Evolutionary conservation across 2,797 vertebrate genomes (phyloP).

Genomic region (Diplodus sargus): DNA sequence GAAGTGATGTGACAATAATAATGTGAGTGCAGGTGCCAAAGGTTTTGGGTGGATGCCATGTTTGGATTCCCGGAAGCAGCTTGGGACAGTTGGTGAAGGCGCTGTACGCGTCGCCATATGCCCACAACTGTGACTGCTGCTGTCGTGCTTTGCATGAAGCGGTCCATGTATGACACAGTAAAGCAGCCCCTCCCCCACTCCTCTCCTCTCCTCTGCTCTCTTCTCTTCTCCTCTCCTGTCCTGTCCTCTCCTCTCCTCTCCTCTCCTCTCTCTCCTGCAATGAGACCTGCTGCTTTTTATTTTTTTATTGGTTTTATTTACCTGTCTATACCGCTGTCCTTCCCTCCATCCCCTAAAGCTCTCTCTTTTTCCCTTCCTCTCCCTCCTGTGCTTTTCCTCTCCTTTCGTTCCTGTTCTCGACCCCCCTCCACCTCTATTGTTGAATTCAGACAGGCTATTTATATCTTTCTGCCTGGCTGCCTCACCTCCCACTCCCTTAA

Average conservation of each 20-base stretch:
- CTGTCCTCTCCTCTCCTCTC: constrained; percentile 21
- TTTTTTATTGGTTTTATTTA: constrained; percentile 37
- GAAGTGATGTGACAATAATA: constrained; percentile 45
- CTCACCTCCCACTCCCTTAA: constrained; percentile 77
- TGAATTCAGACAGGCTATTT: constrained; percentile 82
- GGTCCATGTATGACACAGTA: constrained; percentile 32
- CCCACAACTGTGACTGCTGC: constrained; percentile 53
- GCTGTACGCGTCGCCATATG: constrained; percentile 40
- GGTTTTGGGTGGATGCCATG: constrained; percentile 47
- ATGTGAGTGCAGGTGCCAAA: constrained; percentile 52
- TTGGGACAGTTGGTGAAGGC: constrained; percentile 39
- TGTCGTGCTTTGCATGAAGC: constrained; percentile 62
- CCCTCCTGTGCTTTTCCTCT: constrained; percentile 10
- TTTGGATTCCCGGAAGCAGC: constrained; percentile 51
- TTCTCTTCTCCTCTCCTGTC: constrained; percentile 23
- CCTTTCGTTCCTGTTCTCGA: constrained; percentile 36
- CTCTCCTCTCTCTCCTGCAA: constrained; percentile 29
- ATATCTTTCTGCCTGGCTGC: constrained; percentile 78
- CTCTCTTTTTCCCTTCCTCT: constrained; percentile 17
- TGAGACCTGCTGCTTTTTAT: constrained; percentile 36
- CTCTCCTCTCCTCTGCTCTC: background rate
- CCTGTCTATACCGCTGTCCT: constrained; percentile 16
- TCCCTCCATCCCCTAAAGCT: background rate
- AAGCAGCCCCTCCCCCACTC: constrained; percentile 52
- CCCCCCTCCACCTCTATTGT: constrained; percentile 71